Conservation (phyloP, 2,113 vertebrate species). For the Oncorhynchus mykiss region DNA sequence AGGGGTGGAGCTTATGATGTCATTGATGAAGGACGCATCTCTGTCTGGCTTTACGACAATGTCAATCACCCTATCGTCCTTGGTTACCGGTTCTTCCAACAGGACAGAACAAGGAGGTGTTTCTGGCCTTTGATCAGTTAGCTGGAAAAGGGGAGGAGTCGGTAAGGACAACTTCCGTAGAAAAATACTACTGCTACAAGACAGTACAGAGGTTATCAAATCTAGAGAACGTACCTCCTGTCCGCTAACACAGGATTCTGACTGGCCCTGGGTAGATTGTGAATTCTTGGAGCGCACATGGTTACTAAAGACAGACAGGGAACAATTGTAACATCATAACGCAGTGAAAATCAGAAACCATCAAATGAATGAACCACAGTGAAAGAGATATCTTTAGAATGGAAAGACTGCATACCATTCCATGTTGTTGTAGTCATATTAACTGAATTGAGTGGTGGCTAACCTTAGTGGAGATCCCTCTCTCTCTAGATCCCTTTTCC, state of each 20-base stretch:
- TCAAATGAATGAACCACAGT: background rate
- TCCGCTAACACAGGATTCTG: constrained; percentile 31
- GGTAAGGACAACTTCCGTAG: background rate
- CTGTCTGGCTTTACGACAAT: constrained; percentile 15
- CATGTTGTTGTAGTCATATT: background rate
- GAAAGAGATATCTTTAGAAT: background rate
- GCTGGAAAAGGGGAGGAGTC: background rate
- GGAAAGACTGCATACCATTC: no score
- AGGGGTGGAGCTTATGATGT: constrained; percentile 78
- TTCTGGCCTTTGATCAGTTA: constrained; percentile 51
- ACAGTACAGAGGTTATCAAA: background rate
- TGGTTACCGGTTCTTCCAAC: constrained; percentile 44
- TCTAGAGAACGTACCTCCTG: no score
- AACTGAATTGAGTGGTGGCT: background rate
- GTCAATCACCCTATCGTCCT: constrained; percentile 29
- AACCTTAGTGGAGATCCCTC: constrained; percentile 68
- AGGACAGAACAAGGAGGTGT: constrained; percentile 37
- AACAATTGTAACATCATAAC: background rate
- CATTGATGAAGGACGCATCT: constrained; percentile 59
- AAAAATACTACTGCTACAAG: background rate
- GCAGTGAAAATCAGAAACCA: background rate
- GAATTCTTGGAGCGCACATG: constrained; percentile 49
- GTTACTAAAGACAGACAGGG: constrained; percentile 53
- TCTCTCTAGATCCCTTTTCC: constrained; percentile 68
- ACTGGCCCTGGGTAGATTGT: constrained; percentile 39